Conservation (phyloP, 2,888 invertebrate genomes). For the Isotomurus palustris region DNA sequence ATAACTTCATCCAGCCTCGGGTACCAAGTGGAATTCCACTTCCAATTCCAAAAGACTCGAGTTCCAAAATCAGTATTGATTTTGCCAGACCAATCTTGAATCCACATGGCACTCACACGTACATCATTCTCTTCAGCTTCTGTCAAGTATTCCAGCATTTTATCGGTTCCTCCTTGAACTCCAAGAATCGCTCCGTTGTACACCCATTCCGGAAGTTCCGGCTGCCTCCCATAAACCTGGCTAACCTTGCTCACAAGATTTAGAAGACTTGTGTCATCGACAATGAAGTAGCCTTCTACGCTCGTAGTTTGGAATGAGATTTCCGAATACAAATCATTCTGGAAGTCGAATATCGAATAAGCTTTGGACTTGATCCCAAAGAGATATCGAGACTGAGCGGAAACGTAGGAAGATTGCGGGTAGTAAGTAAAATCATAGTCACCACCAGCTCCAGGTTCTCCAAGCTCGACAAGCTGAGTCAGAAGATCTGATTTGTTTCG, state of each 20-base stretch:
- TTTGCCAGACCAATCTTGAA: conserved; percentile 47
- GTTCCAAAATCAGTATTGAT: conserved; percentile 45
- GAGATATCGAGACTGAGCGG: conserved; percentile 33
- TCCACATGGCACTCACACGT: conserved; percentile 44
- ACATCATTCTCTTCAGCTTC: conserved; percentile 38
- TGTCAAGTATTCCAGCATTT: conserved; percentile 39
- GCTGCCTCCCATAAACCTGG: conserved; percentile 30
- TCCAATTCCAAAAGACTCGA: conserved; percentile 47
- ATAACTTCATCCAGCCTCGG: conserved; percentile 35
- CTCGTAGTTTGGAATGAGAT: conserved; percentile 31
- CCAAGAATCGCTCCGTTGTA: conserved; percentile 44
- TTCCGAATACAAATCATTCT: conserved; percentile 25
- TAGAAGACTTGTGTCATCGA: conserved; percentile 26
- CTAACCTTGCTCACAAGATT: conserved; percentile 37
- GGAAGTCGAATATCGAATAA: conserved; percentile 42
- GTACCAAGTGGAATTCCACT: conserved; percentile 46
- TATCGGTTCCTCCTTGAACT: conserved; percentile 44
- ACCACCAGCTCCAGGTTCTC: conserved; percentile 39
- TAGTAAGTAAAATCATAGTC: conserved; percentile 46
- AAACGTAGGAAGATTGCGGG: conserved; percentile 43
- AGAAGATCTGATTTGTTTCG: conserved; percentile 30
- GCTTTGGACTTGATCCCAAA: conserved; percentile 18
- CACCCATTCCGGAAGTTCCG: conserved; percentile 45
- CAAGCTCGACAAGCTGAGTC: conserved; percentile 28
- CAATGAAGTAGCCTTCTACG: conserved; percentile 21